A percentile compares a stretch with the other conserved stretches of the same genome.
Conservation (phyloP, 2,888 invertebrate genomes). For the Saturnia pavonia region DNA sequence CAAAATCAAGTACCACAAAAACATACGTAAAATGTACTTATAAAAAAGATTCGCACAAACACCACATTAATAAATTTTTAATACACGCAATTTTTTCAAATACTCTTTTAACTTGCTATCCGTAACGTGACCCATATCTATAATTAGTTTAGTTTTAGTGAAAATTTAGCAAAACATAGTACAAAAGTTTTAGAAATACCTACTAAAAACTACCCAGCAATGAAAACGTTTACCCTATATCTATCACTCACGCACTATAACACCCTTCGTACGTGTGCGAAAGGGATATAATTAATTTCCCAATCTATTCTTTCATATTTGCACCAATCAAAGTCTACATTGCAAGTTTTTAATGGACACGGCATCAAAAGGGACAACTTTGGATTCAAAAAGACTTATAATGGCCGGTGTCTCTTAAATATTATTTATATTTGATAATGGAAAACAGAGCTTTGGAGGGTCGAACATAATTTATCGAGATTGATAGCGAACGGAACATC, state of each 20-base stretch:
- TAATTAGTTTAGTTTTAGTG: constrained; percentile 60
- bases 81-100: constrained; percentile 57
- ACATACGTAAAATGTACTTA: constrained; percentile 35
- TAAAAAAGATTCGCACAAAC: constrained; percentile 39
- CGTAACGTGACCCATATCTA: constrained; percentile 76
- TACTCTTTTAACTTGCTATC: constrained; percentile 56
- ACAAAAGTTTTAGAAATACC: constrained; percentile 81
- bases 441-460: constrained; percentile 12
- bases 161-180: constrained; percentile 82
- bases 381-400: constrained; percentile 33
- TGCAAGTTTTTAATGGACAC: constrained; percentile 17
- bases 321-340: constrained; percentile 59
- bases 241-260: constrained; percentile 75
- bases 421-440: constrained; percentile 22
- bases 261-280: constrained; percentile 58
- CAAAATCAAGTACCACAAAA: constrained; percentile 33
- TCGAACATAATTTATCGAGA: constrained; percentile 23
- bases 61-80: constrained; percentile 47
- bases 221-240: constrained; percentile 71
- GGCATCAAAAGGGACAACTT: constrained; percentile 21
- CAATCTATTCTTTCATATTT: constrained; percentile 41
- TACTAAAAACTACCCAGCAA: constrained; percentile 77
- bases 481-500: constrained; percentile 21
- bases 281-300: constrained; percentile 49
- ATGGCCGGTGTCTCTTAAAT: constrained; percentile 36